Conservation (phyloP, 2,888 invertebrate genomes). For the Rhodophaea formosa region DNA sequence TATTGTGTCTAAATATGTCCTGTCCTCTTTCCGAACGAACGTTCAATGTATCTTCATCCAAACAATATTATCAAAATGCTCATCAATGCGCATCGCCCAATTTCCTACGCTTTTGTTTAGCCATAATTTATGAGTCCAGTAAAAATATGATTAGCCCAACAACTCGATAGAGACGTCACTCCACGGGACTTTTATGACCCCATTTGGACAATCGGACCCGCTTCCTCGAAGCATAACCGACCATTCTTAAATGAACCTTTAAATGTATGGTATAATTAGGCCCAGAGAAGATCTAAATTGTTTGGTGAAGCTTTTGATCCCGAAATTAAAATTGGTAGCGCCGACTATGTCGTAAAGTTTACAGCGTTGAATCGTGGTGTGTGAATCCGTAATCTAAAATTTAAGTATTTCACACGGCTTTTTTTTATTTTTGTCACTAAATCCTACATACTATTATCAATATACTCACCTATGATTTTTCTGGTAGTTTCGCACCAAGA, state of each 20-base stretch:
- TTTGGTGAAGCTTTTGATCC: constrained; percentile 43
- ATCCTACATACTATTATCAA: too few relatives aligned
- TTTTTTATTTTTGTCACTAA: constrained; percentile 4
- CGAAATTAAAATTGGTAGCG: constrained; percentile 57
- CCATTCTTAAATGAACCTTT: constrained; percentile 45
- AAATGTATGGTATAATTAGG: constrained; percentile 15
- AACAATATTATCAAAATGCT: constrained; percentile 31
- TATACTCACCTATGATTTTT: too few relatives aligned
- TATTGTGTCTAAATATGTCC: too few relatives aligned
- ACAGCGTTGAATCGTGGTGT: constrained; percentile 59
- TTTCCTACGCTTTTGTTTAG: constrained; percentile 51
- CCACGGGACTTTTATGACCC: constrained; percentile 69
- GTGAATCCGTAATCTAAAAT: constrained; percentile 58
- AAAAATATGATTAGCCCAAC: constrained; percentile 71
- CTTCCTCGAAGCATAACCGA: constrained; percentile 66
- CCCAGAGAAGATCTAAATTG: constrained; percentile 20
- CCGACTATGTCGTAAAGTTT: constrained; percentile 65
- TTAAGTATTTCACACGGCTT: constrained; percentile 30
- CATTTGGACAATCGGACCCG: constrained; percentile 67
- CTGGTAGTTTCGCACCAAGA: too few relatives aligned
- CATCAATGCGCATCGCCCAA: constrained; percentile 43
- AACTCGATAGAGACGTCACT: constrained; percentile 64
- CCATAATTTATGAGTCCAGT: constrained; percentile 63
- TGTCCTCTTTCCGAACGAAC: too few relatives aligned
- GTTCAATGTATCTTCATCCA: not conserved